Evolutionary conservation across 2,888 invertebrate species (phyloP).

Genomic region (Agapostemon virescens): DNA sequence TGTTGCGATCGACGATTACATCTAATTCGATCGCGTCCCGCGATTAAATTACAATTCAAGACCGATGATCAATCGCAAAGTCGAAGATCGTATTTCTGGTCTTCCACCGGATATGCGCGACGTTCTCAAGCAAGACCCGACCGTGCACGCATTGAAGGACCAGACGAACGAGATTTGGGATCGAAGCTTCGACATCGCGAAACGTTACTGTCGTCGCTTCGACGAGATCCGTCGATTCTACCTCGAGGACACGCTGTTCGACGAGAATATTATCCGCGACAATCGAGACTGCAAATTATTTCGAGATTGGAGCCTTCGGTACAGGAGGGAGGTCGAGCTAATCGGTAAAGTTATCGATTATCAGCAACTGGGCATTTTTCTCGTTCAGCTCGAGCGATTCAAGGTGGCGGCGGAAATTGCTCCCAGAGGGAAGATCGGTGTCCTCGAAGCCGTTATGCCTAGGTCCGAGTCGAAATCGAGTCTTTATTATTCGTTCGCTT

Average conservation of each 20-base stretch:
- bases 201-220: slow-evolving; percentile 86
- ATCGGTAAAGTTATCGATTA: slow-evolving; percentile 85
- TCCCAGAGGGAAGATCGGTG: slow-evolving; percentile 86
- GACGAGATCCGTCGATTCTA: slow-evolving; percentile 85
- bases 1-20: background rate
- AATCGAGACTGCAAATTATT: slow-evolving; percentile 84
- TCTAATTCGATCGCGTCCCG: too few relatives aligned
- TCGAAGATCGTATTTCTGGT: slow-evolving; percentile 89
- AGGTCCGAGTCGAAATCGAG: too few relatives aligned
- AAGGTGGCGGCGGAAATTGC: slow-evolving; percentile 88
- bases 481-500: background rate
- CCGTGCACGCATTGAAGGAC: slow-evolving; percentile 82
- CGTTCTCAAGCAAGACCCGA: slow-evolving; percentile 86
- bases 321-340: slow-evolving; percentile 86
- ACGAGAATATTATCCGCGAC: slow-evolving; percentile 83
- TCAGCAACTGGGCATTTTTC: slow-evolving; percentile 88
- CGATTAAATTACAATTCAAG: too few relatives aligned
- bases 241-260: slow-evolving; percentile 86
- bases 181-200: slow-evolving; percentile 84
- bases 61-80: slow-evolving; percentile 91
- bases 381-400: slow-evolving; percentile 86
- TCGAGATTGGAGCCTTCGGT: slow-evolving; percentile 85
- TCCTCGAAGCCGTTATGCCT: slow-evolving; percentile 85
- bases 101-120: slow-evolving; percentile 87
- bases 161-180: slow-evolving; percentile 83